These are phyloP conservation scores for Glaucopsyche alexis DNA, from an alignment of 2,888 invertebrate genomes.

Conservation along the genomic window DNA sequence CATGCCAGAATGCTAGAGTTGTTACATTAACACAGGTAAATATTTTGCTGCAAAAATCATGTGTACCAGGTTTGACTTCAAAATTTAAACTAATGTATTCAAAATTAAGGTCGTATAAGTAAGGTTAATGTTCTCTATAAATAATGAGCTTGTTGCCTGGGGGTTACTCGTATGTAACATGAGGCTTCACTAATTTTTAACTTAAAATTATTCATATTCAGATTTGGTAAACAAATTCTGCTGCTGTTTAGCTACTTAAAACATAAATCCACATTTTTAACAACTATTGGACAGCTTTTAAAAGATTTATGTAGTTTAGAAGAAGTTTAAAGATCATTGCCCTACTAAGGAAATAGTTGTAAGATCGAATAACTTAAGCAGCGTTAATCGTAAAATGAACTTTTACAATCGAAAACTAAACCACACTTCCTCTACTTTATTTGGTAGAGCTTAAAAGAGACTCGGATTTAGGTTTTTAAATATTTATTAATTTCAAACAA, in stretches of 20 bases:
- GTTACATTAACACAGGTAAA: background rate
- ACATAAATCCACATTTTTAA: conserved; percentile 19
- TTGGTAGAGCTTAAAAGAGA: background rate
- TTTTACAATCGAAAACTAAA: conserved; percentile 28
- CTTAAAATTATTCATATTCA: conserved; percentile 10
- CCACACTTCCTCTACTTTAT: conserved; percentile 19
- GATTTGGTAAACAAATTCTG: conserved; percentile 1
- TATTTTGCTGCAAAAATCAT: background rate
- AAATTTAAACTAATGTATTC: conserved; percentile 20
- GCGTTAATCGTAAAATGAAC: conserved; percentile 29
- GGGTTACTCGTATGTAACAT: conserved; percentile 13
- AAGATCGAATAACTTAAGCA: conserved; percentile 20
- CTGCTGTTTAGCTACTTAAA: conserved; percentile 7
- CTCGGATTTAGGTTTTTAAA: background rate
- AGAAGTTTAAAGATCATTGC: conserved; percentile 1
- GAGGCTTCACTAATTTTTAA: conserved; percentile 9
- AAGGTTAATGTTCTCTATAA: conserved; percentile 25
- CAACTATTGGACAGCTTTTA: conserved; percentile 16
- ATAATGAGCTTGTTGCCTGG: conserved; percentile 27
- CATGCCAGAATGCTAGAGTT: background rate
- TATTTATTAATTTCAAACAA: background rate
- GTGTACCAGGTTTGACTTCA: background rate
- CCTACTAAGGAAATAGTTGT: conserved; percentile 4
- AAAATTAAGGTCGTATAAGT: conserved; percentile 24
- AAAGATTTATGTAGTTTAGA: conserved; percentile 9